Percentiles rank a stretch among this genome's conserved stretches.
Conservation (phyloP, 1,140 invertebrate genomes). For the Cydia strobilella region DNA sequence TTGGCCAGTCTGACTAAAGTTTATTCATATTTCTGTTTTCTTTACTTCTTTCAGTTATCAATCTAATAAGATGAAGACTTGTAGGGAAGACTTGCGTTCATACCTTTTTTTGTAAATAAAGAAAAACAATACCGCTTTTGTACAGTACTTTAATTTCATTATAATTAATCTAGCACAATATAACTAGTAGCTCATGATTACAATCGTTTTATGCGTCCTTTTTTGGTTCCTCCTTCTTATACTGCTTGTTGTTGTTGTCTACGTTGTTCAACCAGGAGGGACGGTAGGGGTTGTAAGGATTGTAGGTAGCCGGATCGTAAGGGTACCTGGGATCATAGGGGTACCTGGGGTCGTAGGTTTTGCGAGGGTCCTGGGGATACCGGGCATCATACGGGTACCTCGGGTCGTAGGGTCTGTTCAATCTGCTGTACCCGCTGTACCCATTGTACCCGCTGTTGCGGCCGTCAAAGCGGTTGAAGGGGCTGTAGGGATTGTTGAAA, state of each 20-base stretch:
- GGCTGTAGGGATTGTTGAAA: constrained; percentile 41
- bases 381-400: constrained; percentile 48
- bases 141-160: neutral
- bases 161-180: neutral
- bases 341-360: constrained; percentile 13
- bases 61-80: no score
- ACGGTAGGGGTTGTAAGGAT: constrained; percentile 49
- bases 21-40: no score
- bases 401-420: constrained; percentile 45
- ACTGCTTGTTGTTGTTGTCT: neutral
- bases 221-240: constrained; percentile 31
- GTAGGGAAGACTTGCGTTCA: no score
- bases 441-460: constrained; percentile 44
- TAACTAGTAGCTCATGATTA: neutral
- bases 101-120: neutral
- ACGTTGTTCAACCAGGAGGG: constrained; percentile 23
- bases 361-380: constrained; percentile 43
- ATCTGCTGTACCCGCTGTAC: constrained; percentile 41
- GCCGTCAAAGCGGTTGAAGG: constrained; percentile 41
- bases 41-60: no score
- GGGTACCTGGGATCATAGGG: constrained; percentile 34
- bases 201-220: constrained; percentile 25
- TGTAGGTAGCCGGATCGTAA: constrained; percentile 42
- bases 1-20: no score
- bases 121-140: neutral